Conservation (phyloP, 2,113 vertebrate genomes). For the Rousettus leschenaultii region DNA sequence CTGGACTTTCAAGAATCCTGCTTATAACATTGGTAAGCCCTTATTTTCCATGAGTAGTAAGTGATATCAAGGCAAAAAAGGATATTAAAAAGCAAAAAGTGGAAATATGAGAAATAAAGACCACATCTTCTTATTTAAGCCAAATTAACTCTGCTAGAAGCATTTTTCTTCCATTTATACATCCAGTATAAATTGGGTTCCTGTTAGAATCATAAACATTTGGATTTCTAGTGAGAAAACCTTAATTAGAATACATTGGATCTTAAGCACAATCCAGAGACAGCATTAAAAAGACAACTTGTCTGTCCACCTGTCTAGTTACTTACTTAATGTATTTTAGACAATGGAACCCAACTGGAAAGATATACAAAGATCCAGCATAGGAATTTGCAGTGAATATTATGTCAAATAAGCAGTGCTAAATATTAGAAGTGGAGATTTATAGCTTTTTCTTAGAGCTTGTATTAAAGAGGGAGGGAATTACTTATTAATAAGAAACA, state of each 20-base stretch:
- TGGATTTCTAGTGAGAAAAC: background rate
- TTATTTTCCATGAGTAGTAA: background rate
- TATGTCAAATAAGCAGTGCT: background rate
- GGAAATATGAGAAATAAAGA: background rate
- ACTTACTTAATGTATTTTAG: background rate
- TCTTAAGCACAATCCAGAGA: slow-evolving; percentile 7
- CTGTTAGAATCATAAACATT: background rate
- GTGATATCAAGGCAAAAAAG: background rate
- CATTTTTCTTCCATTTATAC: background rate
- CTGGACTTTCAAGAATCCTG: background rate
- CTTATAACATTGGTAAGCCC: background rate
- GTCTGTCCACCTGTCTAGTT: background rate
- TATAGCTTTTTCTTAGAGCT: background rate
- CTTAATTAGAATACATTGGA: background rate
- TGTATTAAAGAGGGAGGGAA: background rate
- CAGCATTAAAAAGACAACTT: background rate
- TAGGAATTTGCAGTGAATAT: background rate
- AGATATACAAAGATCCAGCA: background rate
- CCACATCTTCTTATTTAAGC: background rate
- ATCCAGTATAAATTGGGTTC: background rate
- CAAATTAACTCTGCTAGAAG: background rate
- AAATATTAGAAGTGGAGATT: background rate
- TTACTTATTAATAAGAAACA: background rate
- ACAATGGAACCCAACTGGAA: background rate
- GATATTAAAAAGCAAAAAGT: background rate